Evolutionary conservation across 2,888 invertebrate species (phyloP).

Genomic region (Pterostichus madidus): DNA sequence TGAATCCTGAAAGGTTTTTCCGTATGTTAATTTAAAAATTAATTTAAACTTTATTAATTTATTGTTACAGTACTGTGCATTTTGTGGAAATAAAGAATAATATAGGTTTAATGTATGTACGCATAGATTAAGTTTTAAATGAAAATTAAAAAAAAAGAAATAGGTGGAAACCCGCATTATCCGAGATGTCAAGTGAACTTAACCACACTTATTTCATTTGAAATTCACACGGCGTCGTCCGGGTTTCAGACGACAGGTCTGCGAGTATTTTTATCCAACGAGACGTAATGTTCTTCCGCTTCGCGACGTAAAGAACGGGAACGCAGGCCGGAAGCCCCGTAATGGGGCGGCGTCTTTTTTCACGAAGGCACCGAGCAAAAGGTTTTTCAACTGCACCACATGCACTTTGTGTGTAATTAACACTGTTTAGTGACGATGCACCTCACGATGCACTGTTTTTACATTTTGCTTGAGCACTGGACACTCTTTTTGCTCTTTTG

Average conservation of each 20-base stretch:
- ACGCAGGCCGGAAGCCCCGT: constrained; percentile 45
- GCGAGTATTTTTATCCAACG: constrained; percentile 45
- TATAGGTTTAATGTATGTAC: too few relatives aligned
- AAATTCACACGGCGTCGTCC: constrained; percentile 41
- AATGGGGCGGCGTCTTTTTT: constrained; percentile 47
- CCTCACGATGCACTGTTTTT: constrained; percentile 58
- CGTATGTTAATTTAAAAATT: too few relatives aligned
- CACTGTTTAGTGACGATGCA: constrained; percentile 61
- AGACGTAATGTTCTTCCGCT: constrained; percentile 54
- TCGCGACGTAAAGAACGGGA: constrained; percentile 40
- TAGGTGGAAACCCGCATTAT: not conserved
- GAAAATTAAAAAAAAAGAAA: not conserved
- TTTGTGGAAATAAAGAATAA: too few relatives aligned
- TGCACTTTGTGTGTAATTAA: constrained; percentile 62
- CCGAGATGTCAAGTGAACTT: constrained; percentile 45
- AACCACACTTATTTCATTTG: constrained; percentile 50
- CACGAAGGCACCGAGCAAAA: constrained; percentile 14
- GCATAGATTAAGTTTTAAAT: too few relatives aligned
- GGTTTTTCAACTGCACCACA: constrained; percentile 47
- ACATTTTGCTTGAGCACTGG: constrained; percentile 57
- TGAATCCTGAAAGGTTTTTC: too few relatives aligned
- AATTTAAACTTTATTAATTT: too few relatives aligned
- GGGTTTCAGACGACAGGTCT: constrained; percentile 28
- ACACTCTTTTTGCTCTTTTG: constrained; percentile 50
- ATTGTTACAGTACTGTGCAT: too few relatives aligned